A percentile compares a stretch with the other conserved stretches of the same genome.
Evolutionary conservation across 1,140 invertebrate species (phyloP).

Genomic region (Monomorium pharaonis): DNA sequence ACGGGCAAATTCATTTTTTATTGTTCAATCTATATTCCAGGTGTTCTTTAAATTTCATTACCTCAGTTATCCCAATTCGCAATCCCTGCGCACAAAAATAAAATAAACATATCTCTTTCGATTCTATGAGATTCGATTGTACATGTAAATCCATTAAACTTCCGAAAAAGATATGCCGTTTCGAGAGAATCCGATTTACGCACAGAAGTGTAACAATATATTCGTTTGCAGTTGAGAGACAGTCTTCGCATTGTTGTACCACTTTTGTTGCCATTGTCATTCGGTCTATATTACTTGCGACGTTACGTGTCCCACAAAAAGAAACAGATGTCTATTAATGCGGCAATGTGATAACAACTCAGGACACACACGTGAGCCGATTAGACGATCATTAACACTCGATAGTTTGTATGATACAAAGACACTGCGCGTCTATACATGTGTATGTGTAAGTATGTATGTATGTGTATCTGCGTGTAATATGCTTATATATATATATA

Average conservation of each 20-base stretch:
- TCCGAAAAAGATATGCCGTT: not conserved
- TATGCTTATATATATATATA: conserved; percentile 10
- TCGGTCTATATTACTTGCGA: conserved; percentile 20
- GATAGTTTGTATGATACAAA: conserved; percentile 54
- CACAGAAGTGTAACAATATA: not conserved
- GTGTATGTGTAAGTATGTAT: not conserved
- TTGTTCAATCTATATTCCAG: not conserved
- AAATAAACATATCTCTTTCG: not conserved
- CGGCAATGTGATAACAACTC: conserved; percentile 17
- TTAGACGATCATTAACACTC: conserved; percentile 49
- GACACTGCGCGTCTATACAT: conserved; percentile 20
- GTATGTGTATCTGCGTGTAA: not conserved
- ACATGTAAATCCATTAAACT: conserved; percentile 23
- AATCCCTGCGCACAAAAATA: not conserved
- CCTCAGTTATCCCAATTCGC: not conserved
- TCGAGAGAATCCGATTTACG: not conserved
- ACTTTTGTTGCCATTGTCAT: not conserved
- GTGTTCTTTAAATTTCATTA: not conserved
- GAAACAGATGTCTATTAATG: conserved; percentile 29
- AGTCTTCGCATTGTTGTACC: not conserved
- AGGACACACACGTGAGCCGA: conserved; percentile 48
- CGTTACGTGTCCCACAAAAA: conserved; percentile 17
- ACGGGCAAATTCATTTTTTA: conserved; percentile 37
- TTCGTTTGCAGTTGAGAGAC: not conserved
- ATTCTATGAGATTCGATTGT: conserved; percentile 11